A percentile compares a stretch with the other conserved stretches of the same genome.
These are phyloP conservation scores for Paraescarpia echinospica DNA, from an alignment of 1,140 invertebrate species.

Conservation along the genomic window DNA sequence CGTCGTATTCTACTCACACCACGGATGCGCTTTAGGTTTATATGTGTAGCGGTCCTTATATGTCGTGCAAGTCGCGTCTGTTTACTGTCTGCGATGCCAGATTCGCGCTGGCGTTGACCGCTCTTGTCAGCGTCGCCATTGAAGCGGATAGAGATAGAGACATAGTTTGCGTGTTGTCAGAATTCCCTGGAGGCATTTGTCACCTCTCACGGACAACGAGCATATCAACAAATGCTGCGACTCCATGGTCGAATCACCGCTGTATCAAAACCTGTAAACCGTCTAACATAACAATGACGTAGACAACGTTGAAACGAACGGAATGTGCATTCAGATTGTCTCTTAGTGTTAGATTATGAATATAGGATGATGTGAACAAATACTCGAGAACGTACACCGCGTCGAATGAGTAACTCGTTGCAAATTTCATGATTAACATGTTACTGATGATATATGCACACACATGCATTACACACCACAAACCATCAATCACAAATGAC, in stretches of 20 bases:
- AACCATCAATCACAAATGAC: neutral
- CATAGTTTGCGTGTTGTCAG: neutral
- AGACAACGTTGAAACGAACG: neutral
- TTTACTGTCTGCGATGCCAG: neutral
- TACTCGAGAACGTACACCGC: neutral
- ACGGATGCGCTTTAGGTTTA: neutral
- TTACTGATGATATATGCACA: neutral
- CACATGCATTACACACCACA: neutral
- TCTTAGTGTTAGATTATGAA: no score
- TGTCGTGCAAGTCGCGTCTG: neutral
- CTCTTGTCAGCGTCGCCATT: neutral
- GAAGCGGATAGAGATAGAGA: neutral
- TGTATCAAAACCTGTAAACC: neutral
- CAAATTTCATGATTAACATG: neutral
- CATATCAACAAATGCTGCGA: neutral
- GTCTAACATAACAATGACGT: neutral
- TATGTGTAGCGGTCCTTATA: neutral
- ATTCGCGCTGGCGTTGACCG: neutral
- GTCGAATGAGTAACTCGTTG: neutral
- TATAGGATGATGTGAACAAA: no score
- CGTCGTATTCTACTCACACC: neutral
- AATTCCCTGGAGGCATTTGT: neutral
- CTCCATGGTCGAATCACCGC: neutral
- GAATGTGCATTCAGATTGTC: neutral
- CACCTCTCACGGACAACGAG: neutral